Conservation (phyloP, 1,140 invertebrate species). For the Tyrophagus putrescentiae region DNA sequence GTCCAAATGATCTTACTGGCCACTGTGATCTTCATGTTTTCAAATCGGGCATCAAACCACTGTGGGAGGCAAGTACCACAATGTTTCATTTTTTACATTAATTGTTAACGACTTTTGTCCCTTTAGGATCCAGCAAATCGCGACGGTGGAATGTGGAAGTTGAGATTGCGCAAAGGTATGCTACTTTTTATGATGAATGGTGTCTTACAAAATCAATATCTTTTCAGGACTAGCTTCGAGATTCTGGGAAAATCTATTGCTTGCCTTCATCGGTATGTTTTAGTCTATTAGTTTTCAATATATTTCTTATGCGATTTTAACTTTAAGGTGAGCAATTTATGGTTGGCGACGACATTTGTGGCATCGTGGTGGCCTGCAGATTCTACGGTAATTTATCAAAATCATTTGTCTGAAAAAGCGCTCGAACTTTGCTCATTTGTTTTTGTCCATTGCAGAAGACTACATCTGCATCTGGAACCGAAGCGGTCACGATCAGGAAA, state of each 20-base stretch:
- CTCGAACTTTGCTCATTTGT: neutral
- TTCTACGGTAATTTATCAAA: slow-evolving; percentile 50
- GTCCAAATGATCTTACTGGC: slow-evolving; percentile 69
- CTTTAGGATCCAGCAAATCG: slow-evolving; percentile 75
- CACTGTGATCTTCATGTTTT: slow-evolving; percentile 93
- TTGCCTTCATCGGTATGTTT: slow-evolving; percentile 56
- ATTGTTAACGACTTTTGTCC: slow-evolving; percentile 12
- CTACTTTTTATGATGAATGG: neutral
- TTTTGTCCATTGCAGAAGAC: slow-evolving; percentile 60
- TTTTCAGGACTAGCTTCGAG: slow-evolving; percentile 58
- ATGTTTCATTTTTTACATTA: neutral
- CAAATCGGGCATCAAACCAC: slow-evolving; percentile 93
- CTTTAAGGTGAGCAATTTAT: slow-evolving; percentile 87
- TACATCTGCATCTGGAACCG: slow-evolving; percentile 96
- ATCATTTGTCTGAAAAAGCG: neutral
- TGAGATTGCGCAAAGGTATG: slow-evolving; percentile 68
- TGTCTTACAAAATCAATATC: neutral
- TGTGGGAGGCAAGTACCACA: slow-evolving; percentile 68
- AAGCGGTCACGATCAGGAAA: slow-evolving; percentile 68
- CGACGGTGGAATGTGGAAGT: slow-evolving; percentile 92
- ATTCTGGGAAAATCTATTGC: slow-evolving; percentile 94
- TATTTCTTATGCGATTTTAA: neutral
- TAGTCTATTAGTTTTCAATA: neutral
- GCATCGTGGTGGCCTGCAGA: slow-evolving; percentile 83
- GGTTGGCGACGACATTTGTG: slow-evolving; percentile 96